A percentile compares a stretch with the other conserved stretches of the same genome.
Evolutionary conservation across 2,113 vertebrate genomes (phyloP).

Genomic region (Oreocharis arfaki): DNA sequence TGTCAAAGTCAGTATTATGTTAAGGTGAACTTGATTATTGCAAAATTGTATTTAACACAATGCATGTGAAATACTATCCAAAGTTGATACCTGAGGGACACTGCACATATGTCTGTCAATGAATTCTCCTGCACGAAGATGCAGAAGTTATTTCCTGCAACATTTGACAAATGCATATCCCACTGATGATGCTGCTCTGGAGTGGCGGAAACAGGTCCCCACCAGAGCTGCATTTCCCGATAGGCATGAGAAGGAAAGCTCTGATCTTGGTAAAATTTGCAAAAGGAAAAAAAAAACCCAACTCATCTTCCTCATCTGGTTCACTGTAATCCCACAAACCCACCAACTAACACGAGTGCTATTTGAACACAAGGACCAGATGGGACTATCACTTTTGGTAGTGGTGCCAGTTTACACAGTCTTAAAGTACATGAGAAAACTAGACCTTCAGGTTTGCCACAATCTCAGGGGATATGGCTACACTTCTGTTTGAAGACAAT

Average conservation of each 20-base stretch:
- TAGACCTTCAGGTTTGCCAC: not conserved
- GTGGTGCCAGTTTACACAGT: not conserved
- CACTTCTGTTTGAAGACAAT: not conserved
- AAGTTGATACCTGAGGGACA: not conserved
- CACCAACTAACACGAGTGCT: not conserved
- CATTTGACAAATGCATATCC: not conserved
- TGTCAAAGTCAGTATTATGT: not conserved
- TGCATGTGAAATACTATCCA: not conserved
- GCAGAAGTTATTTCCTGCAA: not conserved
- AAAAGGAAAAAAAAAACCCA: not conserved
- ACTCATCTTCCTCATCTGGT: not conserved
- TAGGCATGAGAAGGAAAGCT: rapidly evolving
- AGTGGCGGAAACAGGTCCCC: not conserved
- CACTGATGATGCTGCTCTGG: not conserved
- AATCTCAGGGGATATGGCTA: not conserved
- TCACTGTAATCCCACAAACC: not conserved
- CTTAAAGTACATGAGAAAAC: not conserved
- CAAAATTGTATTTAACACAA: not conserved
- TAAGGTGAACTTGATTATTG: not conserved
- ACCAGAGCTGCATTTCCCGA: not conserved
- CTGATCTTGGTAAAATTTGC: not conserved
- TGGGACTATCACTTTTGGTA: not conserved
- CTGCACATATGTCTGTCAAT: not conserved
- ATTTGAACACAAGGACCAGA: not conserved
- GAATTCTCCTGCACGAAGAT: not conserved